A percentile compares a stretch with the other conserved stretches of the same genome.
Conservation (phyloP, 1,140 invertebrate species). For the Dryas iulia region DNA sequence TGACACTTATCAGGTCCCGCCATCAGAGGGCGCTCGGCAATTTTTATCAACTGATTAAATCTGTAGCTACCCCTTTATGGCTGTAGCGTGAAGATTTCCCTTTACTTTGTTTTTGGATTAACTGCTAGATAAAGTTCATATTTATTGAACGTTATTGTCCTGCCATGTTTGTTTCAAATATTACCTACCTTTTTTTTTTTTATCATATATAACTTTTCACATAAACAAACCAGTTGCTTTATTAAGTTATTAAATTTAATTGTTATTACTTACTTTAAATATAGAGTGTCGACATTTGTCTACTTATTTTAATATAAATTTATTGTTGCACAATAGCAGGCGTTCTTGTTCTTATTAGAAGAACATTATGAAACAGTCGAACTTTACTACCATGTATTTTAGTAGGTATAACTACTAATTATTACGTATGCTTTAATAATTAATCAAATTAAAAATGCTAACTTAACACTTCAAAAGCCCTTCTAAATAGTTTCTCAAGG, state of each 20-base stretch:
- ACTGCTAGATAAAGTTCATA: constrained; percentile 32
- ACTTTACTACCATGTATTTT: neutral
- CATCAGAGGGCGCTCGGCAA: constrained; percentile 52
- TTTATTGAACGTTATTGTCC: neutral
- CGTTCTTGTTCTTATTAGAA: neutral
- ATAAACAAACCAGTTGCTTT: neutral
- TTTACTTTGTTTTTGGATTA: constrained; percentile 46
- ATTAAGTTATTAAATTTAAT: neutral
- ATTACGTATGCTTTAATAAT: neutral
- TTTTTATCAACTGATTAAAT: constrained; percentile 70
- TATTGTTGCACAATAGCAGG: neutral
- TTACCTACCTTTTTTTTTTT: neutral
- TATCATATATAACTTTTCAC: neutral
- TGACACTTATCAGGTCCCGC: constrained; percentile 31
- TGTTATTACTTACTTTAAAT: neutral
- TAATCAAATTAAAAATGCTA: neutral
- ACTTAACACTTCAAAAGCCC: neutral
- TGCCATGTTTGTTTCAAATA: neutral
- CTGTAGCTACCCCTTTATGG: constrained; percentile 65
- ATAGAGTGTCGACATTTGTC: neutral
- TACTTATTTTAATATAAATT: neutral
- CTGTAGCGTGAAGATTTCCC: constrained; percentile 38
- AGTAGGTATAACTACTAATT: too few relatives aligned
- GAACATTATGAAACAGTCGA: neutral
- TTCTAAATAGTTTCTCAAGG: neutral